Base-by-base conservation (phyloP, 2,888 invertebrate genomes). In the Macrophya annulata region DNA sequence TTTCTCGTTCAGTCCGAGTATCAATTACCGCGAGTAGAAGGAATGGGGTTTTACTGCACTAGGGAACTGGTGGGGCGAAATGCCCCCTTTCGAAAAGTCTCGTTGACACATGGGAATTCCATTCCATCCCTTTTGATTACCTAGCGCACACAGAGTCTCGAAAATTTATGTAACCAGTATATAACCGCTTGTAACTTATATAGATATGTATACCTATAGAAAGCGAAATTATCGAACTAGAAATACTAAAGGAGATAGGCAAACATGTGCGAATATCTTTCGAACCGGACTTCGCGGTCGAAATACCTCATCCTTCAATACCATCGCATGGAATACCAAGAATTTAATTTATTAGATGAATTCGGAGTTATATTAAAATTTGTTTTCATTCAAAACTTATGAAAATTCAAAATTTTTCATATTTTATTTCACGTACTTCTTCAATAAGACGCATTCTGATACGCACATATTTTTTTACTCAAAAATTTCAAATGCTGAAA, bases 21-120 rank as follows among this genome's bases (percentile, higher is more conserved):
- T 77, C 77, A 77, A 77, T 77, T 77, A 77, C 77, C 51, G 37
- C 77, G 77, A 77, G 77, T 55, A 77, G 48, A 51, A 3, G 48
- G 77, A 51, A 77, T 31, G 37, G 21, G n/a, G 77, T 40, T 40
- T 8, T 37, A 74, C 43, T 17, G 37, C 37, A 31, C 5, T 21
- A 76, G 21, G 40, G 25, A 15, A n/a, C n/a, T 17, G 21, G 15
- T 21, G 4, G 5, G 45, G 37, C n/a, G n/a, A 0, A 48, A 45
- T 12, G 25, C 45, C 31, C n/a, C 31, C 31, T 31, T 48, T 43
- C 21, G 48, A 76, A 48, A 76, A 45, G 48, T 21, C 25, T 17
- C 45, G 76, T 51, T 48, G 76, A 76, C 76, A 76, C 45, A 48
- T 76, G 76, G 76, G 76, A 76, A 48, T 76, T 48, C 76, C 48